Conservation (phyloP, 2,888 invertebrate species). For the Eupithecia insigniata region DNA sequence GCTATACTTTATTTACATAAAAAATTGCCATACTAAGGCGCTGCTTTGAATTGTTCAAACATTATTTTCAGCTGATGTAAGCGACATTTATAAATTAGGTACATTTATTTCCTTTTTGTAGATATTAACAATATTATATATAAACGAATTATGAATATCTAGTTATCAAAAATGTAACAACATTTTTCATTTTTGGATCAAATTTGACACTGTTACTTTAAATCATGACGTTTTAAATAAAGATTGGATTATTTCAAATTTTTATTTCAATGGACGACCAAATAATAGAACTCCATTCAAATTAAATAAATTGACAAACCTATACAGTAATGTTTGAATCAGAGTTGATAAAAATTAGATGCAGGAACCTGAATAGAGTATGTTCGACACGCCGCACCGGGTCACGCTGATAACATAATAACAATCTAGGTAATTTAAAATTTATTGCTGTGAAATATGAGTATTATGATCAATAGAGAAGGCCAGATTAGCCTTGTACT, state of each 20-base stretch:
- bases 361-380: slow-evolving; percentile 32
- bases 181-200: slow-evolving; percentile 71
- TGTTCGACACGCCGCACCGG: slow-evolving; percentile 37
- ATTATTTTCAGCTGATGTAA: slow-evolving; percentile 27
- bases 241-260: slow-evolving; percentile 71
- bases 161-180: slow-evolving; percentile 56
- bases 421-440: slow-evolving; percentile 43
- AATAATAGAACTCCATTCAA: not conserved
- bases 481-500: slow-evolving; percentile 49
- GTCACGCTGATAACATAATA: slow-evolving; percentile 44
- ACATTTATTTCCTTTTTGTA: slow-evolving; percentile 36
- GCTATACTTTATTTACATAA: slow-evolving; percentile 15
- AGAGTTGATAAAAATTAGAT: not conserved
- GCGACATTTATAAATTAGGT: slow-evolving; percentile 31
- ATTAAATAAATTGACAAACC: not conserved
- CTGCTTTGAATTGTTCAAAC: slow-evolving; percentile 23
- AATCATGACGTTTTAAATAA: slow-evolving; percentile 82
- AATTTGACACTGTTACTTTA: slow-evolving; percentile 78
- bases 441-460: slow-evolving; percentile 47
- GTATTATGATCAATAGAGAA: slow-evolving; percentile 43
- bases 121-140: slow-evolving; percentile 55
- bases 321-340: not conserved
- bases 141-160: slow-evolving; percentile 54
- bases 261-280: not conserved
- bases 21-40: slow-evolving; percentile 16